Conservation (phyloP, 2,888 invertebrate species). For the Anoplius nigerrimus region DNA sequence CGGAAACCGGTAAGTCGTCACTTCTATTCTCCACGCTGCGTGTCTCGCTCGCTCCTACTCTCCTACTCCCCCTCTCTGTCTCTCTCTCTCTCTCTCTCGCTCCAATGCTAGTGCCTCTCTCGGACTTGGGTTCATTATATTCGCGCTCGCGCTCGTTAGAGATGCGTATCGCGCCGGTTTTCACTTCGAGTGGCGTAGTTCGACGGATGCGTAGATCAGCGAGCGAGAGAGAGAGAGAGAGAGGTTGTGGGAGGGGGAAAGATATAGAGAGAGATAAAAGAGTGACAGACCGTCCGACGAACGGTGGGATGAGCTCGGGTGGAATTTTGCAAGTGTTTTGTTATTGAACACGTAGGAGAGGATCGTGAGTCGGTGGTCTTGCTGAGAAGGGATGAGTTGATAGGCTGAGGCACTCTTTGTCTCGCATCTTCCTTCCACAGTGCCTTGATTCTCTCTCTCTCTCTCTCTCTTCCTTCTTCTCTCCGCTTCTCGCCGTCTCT, state of each 20-base stretch:
- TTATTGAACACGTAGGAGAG: too few relatives aligned
- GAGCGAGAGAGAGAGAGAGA: not conserved
- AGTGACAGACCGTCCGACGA: conserved; percentile 13
- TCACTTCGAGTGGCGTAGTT: not conserved
- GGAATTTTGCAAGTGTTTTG: too few relatives aligned
- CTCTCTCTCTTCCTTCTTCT: not conserved
- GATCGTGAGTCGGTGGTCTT: too few relatives aligned
- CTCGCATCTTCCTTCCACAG: too few relatives aligned
- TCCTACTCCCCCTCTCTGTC: not conserved
- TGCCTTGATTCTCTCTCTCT: too few relatives aligned
- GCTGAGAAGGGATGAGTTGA: conserved; percentile 5
- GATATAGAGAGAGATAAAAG: not conserved
- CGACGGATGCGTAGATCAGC: not conserved
- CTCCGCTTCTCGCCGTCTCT: not conserved
- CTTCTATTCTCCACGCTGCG: conserved; percentile 1
- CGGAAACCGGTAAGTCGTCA: conserved; percentile 53
- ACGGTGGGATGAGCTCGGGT: too few relatives aligned
- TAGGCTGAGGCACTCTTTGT: conserved; percentile 14
- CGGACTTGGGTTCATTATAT: not conserved
- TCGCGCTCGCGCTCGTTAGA: not conserved
- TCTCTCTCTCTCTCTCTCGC: not conserved
- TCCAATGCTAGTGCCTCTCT: too few relatives aligned
- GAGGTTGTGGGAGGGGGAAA: not conserved
- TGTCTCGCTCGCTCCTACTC: too few relatives aligned
- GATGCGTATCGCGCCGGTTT: not conserved